phyloP scores from a whole-genome alignment of 1,140 invertebrate genomes.

The Cotesia vestalis region DNA sequence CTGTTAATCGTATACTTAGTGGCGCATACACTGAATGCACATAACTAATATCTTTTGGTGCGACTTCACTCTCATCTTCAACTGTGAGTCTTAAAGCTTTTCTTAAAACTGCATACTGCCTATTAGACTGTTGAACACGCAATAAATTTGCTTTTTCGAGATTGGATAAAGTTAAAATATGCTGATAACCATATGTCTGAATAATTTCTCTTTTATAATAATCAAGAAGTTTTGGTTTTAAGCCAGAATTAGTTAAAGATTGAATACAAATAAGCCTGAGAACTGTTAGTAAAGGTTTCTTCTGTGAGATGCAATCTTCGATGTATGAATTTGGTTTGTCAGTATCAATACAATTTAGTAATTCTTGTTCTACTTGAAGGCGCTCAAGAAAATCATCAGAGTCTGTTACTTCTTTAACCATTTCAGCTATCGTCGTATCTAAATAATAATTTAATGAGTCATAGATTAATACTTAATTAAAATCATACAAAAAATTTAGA shows the following conservation, averaged over 20 bases:
- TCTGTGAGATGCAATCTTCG: slow-evolving; percentile 89
- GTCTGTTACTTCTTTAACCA: slow-evolving; percentile 78
- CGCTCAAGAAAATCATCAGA: slow-evolving; percentile 73
- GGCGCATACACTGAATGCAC: slow-evolving; percentile 95
- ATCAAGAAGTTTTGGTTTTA: slow-evolving; percentile 89
- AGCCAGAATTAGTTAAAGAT: slow-evolving; percentile 85
- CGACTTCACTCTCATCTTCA: slow-evolving; percentile 85
- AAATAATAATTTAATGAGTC: slow-evolving; percentile 40
- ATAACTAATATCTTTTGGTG: slow-evolving; percentile 90
- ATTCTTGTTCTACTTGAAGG: slow-evolving; percentile 85
- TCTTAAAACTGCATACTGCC: slow-evolving; percentile 76
- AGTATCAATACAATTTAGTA: slow-evolving; percentile 89
- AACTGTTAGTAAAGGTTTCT: slow-evolving; percentile 83
- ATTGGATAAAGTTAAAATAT: slow-evolving; percentile 84
- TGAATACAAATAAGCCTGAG: slow-evolving; percentile 90
- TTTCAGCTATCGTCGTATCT: slow-evolving; percentile 81
- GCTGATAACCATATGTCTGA: slow-evolving; percentile 88
- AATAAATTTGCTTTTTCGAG: slow-evolving; percentile 89
- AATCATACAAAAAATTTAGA: neutral
- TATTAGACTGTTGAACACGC: slow-evolving; percentile 73
- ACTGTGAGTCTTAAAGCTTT: slow-evolving; percentile 84
- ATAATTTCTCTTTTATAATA: slow-evolving; percentile 93
- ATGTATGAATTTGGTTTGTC: slow-evolving; percentile 89
- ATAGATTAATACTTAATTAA: neutral
- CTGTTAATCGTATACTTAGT: slow-evolving; percentile 86